Evolutionary conservation across 2,888 invertebrate genomes (phyloP).

Genomic region (Sinelater perroti): DNA sequence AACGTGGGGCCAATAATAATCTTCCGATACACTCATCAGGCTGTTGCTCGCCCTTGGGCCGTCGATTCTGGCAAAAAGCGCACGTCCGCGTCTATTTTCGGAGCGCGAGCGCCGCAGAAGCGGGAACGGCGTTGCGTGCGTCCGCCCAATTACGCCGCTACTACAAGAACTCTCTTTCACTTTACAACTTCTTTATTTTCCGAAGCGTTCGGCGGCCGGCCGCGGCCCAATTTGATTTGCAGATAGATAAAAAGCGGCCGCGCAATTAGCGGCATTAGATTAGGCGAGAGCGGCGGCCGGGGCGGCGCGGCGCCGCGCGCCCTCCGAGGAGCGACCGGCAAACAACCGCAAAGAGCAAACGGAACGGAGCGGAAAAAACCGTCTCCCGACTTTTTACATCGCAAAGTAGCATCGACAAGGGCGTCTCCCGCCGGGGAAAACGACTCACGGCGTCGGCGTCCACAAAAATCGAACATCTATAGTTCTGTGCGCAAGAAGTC

Average conservation of each 20-base stretch:
- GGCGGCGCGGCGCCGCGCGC: conserved; percentile 11
- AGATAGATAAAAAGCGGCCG: conserved; percentile 19
- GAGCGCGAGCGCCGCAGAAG: background rate
- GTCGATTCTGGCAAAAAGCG: background rate
- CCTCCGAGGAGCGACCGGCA: conserved; percentile 36
- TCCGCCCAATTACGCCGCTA: conserved; percentile 26
- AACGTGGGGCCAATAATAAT: too few relatives aligned
- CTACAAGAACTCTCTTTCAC: conserved; percentile 29
- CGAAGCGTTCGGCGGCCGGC: conserved; percentile 2
- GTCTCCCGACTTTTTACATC: conserved; percentile 42
- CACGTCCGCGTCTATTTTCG: conserved; percentile 5
- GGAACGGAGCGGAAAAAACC: conserved; percentile 36
- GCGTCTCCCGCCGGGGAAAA: conserved; percentile 44
- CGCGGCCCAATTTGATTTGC: conserved; percentile 2
- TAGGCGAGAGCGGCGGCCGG: conserved; percentile 21
- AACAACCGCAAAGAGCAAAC: conserved; percentile 40
- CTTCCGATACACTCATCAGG: too few relatives aligned
- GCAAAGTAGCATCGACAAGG: conserved; percentile 43
- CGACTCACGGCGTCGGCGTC: conserved; percentile 55
- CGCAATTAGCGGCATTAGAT: conserved; percentile 24
- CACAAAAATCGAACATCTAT: conserved; percentile 62
- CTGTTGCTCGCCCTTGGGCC: background rate
- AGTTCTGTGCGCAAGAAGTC: conserved; percentile 59
- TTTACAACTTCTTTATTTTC: conserved; percentile 32
- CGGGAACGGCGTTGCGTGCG: conserved; percentile 21